A percentile compares a stretch with the other conserved stretches of the same genome.
Evolutionary conservation across 2,113 vertebrate species (phyloP).

Genomic region (Setophaga kirtlandii): DNA sequence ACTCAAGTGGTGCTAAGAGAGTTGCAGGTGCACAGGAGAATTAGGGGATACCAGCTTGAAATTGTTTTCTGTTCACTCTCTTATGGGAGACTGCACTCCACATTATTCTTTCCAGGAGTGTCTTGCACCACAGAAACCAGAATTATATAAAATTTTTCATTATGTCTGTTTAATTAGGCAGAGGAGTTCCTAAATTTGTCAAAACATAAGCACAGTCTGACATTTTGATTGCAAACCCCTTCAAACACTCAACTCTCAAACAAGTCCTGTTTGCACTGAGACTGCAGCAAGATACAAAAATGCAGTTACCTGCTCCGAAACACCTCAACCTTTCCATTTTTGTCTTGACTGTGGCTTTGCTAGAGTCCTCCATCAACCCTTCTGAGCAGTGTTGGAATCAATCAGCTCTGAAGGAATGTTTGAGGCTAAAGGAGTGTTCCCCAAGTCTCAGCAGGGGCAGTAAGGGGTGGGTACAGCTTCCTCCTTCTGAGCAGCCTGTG

Average conservation of each 20-base stretch:
- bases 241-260: not conserved
- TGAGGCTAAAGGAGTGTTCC: not conserved
- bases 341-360: not conserved
- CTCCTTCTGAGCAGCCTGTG: not conserved
- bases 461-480: not conserved
- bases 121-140: not conserved
- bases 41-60: not conserved
- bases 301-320: not conserved
- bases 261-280: not conserved
- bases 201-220: not conserved
- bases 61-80: not conserved
- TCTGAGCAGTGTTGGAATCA: not conserved
- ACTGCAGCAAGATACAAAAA: not conserved
- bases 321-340: not conserved
- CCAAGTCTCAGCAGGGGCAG: not conserved
- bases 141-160: not conserved
- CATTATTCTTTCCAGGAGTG: not conserved
- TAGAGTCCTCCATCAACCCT: not conserved
- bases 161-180: constrained; percentile 12
- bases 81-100: not conserved
- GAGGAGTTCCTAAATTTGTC: not conserved
- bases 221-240: not conserved
- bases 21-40: not conserved
- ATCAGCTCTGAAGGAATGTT: not conserved
- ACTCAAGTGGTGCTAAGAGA: not conserved